Percentiles rank a stretch among this genome's conserved stretches.
phyloP scores from a whole-genome alignment of 2,888 invertebrate species.

The Liodrosophila aerea region DNA sequence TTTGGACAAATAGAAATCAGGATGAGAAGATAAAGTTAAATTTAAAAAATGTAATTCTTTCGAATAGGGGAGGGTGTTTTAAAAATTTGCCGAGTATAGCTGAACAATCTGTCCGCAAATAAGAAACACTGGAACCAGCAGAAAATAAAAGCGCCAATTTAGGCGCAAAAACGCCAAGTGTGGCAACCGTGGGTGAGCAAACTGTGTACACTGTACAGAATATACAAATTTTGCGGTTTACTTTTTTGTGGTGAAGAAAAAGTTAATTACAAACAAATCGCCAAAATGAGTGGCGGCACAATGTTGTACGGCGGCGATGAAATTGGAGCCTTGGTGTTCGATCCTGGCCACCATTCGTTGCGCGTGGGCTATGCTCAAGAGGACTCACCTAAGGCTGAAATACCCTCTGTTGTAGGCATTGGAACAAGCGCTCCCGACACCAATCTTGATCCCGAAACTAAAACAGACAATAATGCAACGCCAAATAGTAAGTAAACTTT shows the following conservation, averaged over 20 bases:
- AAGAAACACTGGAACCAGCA: no score
- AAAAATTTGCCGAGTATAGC: no score
- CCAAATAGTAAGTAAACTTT: slow-evolving; percentile 75
- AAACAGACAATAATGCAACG: slow-evolving; percentile 89
- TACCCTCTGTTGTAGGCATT: slow-evolving; percentile 95
- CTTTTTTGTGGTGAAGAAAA: slow-evolving; percentile 7
- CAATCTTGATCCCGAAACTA: slow-evolving; percentile 89
- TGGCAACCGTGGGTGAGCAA: no score
- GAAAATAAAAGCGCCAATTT: no score
- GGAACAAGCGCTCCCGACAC: slow-evolving; percentile 87
- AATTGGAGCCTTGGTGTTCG: slow-evolving; percentile 98
- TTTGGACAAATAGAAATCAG: no score
- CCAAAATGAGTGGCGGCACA: slow-evolving; percentile 83
- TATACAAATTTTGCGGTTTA: slow-evolving; percentile 42
- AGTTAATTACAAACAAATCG: slow-evolving; percentile 13
- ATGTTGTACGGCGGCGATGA: slow-evolving; percentile 98
- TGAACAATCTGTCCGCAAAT: no score
- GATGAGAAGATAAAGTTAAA: no score
- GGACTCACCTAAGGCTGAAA: slow-evolving; percentile 99
- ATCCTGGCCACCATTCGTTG: slow-evolving; percentile 94
- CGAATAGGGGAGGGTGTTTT: no score
- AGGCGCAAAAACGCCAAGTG: no score
- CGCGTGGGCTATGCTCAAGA: slow-evolving; percentile 94
- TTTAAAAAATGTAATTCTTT: no score
- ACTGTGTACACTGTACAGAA: slow-evolving; percentile 43